Percentiles rank a stretch among this genome's conserved stretches.
phyloP scores from a whole-genome alignment of 2,113 vertebrate species.

The Cyprichromis sp. region DNA sequence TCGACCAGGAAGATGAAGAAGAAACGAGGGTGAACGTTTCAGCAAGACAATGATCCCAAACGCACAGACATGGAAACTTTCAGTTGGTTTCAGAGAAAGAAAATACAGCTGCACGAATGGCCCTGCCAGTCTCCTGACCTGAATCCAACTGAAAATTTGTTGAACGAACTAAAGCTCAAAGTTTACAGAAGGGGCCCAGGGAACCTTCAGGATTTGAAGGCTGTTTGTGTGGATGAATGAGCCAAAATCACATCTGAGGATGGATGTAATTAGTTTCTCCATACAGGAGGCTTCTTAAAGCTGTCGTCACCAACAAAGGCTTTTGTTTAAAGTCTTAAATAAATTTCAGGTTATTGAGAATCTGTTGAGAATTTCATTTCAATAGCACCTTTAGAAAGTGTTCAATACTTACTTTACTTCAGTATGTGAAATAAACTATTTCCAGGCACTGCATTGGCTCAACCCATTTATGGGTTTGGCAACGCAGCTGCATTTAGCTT shows the following conservation, averaged over 20 bases:
- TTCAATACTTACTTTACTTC: accelerated
- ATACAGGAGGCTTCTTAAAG: neutral
- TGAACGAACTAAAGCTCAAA: neutral
- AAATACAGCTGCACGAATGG: neutral
- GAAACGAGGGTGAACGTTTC: neutral
- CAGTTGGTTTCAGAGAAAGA: neutral
- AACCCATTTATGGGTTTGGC: neutral
- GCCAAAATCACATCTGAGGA: neutral
- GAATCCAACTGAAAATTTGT: neutral
- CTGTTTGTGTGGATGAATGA: neutral
- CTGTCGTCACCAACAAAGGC: neutral
- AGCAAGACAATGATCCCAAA: neutral
- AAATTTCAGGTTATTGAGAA: neutral
- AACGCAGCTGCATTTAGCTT: neutral
- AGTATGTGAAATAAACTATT: accelerated
- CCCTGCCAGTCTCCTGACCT: neutral
- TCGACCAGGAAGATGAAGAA: neutral
- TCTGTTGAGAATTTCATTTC: neutral
- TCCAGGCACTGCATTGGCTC: neutral
- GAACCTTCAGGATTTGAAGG: neutral
- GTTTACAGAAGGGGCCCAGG: neutral
- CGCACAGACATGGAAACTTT: neutral
- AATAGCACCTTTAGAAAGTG: neutral
- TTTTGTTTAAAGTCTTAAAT: neutral
- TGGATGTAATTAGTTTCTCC: neutral